phyloP scores from a whole-genome alignment of 2,888 invertebrate species.

The Podabrus alpinus region DNA sequence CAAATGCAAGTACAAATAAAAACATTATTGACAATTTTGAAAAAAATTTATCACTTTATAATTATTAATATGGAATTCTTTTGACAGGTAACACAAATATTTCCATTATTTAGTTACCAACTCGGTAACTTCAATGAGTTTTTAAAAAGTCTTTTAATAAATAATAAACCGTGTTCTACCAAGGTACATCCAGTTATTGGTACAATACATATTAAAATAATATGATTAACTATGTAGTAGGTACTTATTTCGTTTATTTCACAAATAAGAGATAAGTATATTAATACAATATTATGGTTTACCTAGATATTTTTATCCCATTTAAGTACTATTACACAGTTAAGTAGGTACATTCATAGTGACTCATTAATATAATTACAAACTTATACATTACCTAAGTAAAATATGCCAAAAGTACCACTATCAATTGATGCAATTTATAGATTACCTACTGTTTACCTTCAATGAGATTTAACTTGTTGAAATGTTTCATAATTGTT shows the following conservation, averaged over 20 bases:
- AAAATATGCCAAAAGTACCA: not conserved
- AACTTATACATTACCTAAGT: not conserved
- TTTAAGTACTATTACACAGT: not conserved
- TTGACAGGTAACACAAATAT: not conserved
- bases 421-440: not conserved
- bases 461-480: not conserved
- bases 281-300: not conserved
- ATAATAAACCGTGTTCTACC: not conserved
- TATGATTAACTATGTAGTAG: not conserved
- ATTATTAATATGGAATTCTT: not conserved
- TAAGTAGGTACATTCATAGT: not conserved
- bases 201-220: no score
- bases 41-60: not conserved
- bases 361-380: not conserved
- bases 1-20: not conserved
- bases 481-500: not conserved
- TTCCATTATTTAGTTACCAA: not conserved
- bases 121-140: not conserved
- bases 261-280: not conserved
- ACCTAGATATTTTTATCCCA: not conserved
- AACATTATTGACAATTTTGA: not conserved
- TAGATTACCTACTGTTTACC: not conserved
- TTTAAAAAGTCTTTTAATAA: not conserved
- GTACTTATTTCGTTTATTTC: not conserved
- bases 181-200: no score